Conservation (phyloP, 1,140 invertebrate species). For the Anoplolepis gracilipes region DNA sequence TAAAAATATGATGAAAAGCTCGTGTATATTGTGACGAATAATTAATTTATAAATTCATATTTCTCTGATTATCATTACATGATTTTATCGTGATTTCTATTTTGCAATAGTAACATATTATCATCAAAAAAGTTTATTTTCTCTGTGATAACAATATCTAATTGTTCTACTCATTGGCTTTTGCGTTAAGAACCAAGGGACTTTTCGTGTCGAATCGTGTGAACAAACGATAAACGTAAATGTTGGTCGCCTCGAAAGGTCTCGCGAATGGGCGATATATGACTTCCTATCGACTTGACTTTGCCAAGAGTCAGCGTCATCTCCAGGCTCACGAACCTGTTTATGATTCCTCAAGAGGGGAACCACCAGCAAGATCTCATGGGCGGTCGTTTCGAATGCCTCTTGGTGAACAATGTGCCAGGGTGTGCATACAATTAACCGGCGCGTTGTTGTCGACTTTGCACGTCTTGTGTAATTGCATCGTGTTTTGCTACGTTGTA, state of each 20-base stretch:
- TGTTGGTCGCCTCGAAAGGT: constrained; percentile 45
- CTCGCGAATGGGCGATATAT: constrained; percentile 64
- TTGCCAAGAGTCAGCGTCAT: constrained; percentile 50
- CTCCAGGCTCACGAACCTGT: constrained; percentile 43
- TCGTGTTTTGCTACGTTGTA: constrained; percentile 78
- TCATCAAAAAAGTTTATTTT: background rate
- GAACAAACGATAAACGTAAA: constrained; percentile 34
- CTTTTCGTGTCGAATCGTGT: constrained; percentile 11
- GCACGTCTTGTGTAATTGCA: constrained; percentile 77
- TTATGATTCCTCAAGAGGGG: constrained; percentile 50
- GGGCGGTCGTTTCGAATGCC: constrained; percentile 68
- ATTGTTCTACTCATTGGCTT: constrained; percentile 1
- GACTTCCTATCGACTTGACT: constrained; percentile 71
- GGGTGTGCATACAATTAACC: constrained; percentile 81
- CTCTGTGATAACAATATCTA: background rate
- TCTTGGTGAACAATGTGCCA: constrained; percentile 79
- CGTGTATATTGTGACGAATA: no score
- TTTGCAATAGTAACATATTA: background rate
- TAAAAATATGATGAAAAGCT: no score
- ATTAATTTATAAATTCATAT: background rate
- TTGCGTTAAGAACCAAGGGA: background rate
- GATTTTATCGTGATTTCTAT: background rate
- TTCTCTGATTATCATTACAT: background rate
- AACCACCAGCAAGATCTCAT: constrained; percentile 58
- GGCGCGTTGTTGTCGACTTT: constrained; percentile 76